These are phyloP conservation scores for Platycheirus albimanus DNA, from an alignment of 2,888 invertebrate species.

Conservation along the genomic window DNA sequence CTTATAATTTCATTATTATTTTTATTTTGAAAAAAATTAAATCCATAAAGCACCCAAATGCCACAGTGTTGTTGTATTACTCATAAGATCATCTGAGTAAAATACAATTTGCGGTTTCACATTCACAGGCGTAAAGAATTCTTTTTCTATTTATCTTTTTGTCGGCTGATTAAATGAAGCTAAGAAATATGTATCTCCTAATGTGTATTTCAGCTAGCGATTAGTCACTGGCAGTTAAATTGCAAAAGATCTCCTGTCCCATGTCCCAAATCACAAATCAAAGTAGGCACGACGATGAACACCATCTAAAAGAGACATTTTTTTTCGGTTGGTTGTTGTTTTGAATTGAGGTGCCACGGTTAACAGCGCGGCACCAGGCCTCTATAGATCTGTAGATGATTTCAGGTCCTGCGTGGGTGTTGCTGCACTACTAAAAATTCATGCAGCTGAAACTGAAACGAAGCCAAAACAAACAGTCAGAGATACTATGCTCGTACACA, in stretches of 20 bases:
- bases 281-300: background rate
- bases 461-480: background rate
- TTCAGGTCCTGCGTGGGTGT: constrained; percentile 1
- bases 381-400: background rate
- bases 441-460: background rate
- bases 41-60: background rate
- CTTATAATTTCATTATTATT: background rate
- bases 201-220: background rate
- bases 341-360: background rate
- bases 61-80: no score
- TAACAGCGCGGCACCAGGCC: background rate
- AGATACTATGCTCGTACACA: constrained; percentile 7
- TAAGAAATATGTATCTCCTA: background rate
- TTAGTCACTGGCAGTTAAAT: background rate
- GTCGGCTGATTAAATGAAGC: background rate
- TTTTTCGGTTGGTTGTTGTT: background rate
- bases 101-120: background rate
- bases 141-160: background rate
- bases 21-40: background rate
- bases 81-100: background rate
- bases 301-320: background rate
- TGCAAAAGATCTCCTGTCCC: background rate
- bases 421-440: background rate
- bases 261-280: background rate
- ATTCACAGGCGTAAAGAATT: background rate